These are phyloP conservation scores for Malaclemys terrapin DNA, from an alignment of 2,113 vertebrate species.

Conservation along the genomic window DNA sequence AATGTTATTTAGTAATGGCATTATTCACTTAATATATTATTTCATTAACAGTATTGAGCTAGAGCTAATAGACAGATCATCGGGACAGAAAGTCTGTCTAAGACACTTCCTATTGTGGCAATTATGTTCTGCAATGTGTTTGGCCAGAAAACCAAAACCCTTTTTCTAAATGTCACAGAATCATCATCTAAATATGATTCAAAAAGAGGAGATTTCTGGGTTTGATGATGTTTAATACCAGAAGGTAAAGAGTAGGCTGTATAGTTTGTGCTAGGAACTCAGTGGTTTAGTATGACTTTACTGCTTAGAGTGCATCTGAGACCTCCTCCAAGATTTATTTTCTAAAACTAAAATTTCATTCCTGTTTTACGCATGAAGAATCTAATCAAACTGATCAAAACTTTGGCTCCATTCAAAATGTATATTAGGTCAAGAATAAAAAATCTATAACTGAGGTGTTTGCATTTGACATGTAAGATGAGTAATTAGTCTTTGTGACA, in stretches of 20 bases:
- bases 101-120: neutral
- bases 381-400: neutral
- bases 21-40: no score
- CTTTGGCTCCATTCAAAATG: neutral
- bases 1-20: neutral
- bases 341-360: neutral
- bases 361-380: neutral
- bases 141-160: neutral
- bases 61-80: neutral
- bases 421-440: neutral
- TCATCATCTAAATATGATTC: neutral
- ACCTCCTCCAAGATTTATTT: neutral
- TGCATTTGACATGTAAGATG: neutral
- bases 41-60: neutral
- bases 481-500: neutral
- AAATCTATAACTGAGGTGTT: neutral
- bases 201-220: neutral
- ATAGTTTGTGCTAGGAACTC: neutral
- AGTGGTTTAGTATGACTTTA: neutral
- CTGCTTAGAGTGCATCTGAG: neutral
- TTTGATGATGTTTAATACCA: neutral
- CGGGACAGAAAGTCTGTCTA: neutral
- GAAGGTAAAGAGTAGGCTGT: neutral
- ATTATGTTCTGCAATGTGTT: neutral
- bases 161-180: neutral